Evolutionary conservation across 2,797 vertebrate genomes (phyloP).

Genomic region (Rhyacichthys aspro): DNA sequence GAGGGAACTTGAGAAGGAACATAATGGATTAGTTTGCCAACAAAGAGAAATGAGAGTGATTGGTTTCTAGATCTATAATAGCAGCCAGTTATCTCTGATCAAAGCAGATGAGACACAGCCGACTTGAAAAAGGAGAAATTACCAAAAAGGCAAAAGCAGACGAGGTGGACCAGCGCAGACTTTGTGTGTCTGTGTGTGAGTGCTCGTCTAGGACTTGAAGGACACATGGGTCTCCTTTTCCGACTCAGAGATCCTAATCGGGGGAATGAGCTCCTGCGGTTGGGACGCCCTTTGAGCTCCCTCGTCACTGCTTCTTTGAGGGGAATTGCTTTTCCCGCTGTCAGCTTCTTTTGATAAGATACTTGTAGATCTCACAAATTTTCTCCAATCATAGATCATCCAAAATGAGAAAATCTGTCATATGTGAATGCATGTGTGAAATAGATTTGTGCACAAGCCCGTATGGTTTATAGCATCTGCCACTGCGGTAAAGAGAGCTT

Average conservation of each 20-base stretch:
- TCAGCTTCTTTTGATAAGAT: constrained; percentile 26
- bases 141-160: constrained; percentile 10
- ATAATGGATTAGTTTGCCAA: constrained; percentile 42
- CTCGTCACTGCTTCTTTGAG: constrained; percentile 6
- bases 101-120: constrained; percentile 28
- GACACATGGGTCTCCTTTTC: constrained; percentile 24
- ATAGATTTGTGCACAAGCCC: constrained; percentile 21
- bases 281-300: constrained; percentile 32
- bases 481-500: background rate
- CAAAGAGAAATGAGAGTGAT: constrained; percentile 44
- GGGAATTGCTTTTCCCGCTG: constrained; percentile 25
- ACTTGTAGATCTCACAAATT: constrained; percentile 33
- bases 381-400: constrained; percentile 22
- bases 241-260: constrained; percentile 55
- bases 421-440: constrained; percentile 17
- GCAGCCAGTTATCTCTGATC: constrained; percentile 44
- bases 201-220: constrained; percentile 26
- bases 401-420: constrained; percentile 16
- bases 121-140: constrained; percentile 31
- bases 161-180: constrained; percentile 3
- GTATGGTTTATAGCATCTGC: background rate
- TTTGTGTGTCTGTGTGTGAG: constrained; percentile 7
- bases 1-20: constrained; percentile 9
- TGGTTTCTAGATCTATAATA: constrained; percentile 53
- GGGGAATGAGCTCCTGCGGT: constrained; percentile 44